phyloP scores from a whole-genome alignment of 2,113 vertebrate genomes.

The Paralichthys olivaceus region DNA sequence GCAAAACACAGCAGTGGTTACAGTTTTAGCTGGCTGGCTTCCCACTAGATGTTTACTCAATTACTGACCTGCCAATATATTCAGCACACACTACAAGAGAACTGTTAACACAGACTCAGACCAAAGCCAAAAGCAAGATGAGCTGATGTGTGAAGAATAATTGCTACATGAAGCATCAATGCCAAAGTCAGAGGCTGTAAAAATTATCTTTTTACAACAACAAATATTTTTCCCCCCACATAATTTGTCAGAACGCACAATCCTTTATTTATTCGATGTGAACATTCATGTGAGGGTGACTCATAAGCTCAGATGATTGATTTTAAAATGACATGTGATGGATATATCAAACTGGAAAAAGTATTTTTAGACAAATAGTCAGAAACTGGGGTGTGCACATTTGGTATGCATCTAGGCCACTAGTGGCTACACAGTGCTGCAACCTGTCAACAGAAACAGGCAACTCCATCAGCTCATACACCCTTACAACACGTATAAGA shows the following conservation, averaged over 20 bases:
- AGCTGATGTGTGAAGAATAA: constrained; percentile 9
- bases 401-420: constrained; percentile 49
- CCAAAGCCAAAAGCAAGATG: constrained; percentile 23
- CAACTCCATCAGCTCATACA: constrained; percentile 9
- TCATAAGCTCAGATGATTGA: constrained; percentile 4
- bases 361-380: constrained; percentile 40
- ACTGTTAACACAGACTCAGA: constrained; percentile 38
- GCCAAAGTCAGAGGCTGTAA: constrained; percentile 18
- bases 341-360: constrained; percentile 13
- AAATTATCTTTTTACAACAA: neutral
- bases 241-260: neutral
- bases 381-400: constrained; percentile 29
- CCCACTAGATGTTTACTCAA: constrained; percentile 2
- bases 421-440: constrained; percentile 26
- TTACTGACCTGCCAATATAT: constrained; percentile 42
- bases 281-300: neutral
- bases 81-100: constrained; percentile 32
- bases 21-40: constrained; percentile 32
- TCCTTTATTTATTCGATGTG: neutral
- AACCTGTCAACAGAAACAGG: constrained; percentile 9
- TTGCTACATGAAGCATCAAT: constrained; percentile 4
- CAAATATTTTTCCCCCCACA: neutral
- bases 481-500: neutral
- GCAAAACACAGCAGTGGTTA: constrained; percentile 22
- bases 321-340: neutral